These are phyloP conservation scores for Pseudonaja textilis DNA, from an alignment of 2,113 vertebrate species.

Conservation along the genomic window DNA sequence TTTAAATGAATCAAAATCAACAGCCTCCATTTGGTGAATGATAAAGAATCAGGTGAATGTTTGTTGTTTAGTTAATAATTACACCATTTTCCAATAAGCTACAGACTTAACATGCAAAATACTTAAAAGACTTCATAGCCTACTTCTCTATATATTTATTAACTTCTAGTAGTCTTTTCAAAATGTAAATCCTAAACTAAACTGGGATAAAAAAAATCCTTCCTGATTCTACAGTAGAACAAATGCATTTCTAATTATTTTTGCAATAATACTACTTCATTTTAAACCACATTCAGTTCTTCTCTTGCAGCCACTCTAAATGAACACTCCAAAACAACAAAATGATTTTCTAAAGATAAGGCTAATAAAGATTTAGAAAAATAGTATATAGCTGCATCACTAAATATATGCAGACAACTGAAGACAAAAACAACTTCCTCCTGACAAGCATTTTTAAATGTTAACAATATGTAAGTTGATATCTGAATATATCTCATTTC, in stretches of 20 bases:
- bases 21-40: conserved; percentile 86
- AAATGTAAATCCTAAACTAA: conserved; percentile 61
- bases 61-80: conserved; percentile 71
- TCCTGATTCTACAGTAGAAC: conserved; percentile 69
- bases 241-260: conserved; percentile 72
- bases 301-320: conserved; percentile 64
- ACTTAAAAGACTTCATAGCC: conserved; percentile 69
- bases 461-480: conserved; percentile 68
- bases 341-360: conserved; percentile 65
- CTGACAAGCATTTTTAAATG: conserved; percentile 69
- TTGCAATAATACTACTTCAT: conserved; percentile 68
- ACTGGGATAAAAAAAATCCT: conserved; percentile 68
- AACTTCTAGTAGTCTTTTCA: conserved; percentile 61
- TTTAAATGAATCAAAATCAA: conserved; percentile 85
- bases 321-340: conserved; percentile 65
- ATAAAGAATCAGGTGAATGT: conserved; percentile 77
- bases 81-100: conserved; percentile 72
- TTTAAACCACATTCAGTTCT: conserved; percentile 65
- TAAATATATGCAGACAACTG: conserved; percentile 62
- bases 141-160: conserved; percentile 66
- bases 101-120: conserved; percentile 79
- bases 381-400: conserved; percentile 66
- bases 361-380: conserved; percentile 62
- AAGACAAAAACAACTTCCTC: conserved; percentile 66
- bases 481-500: conserved; percentile 63